phyloP scores from a whole-genome alignment of 30 jellyfish, hydroid and myxozoan species.

The Aurelia sp. region DNA sequence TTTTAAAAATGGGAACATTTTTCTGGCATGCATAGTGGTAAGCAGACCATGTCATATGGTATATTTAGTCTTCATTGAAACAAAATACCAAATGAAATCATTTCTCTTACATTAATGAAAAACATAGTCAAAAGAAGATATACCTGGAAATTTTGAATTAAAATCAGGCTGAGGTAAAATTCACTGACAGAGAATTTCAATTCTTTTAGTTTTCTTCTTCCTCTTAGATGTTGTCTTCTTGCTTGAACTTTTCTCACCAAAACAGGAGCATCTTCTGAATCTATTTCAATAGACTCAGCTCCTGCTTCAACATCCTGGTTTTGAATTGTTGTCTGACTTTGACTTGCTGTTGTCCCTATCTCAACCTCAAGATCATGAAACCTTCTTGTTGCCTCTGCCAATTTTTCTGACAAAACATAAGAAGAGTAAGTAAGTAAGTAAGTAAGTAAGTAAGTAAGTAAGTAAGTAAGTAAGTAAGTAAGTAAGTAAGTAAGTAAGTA shows the following conservation, averaged over 20 bases:
- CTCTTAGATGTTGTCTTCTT: constrained; percentile 34
- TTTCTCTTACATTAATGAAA: too few relatives aligned
- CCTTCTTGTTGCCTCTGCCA: constrained; percentile 94
- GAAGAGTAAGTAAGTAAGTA: too few relatives aligned
- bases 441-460: too few relatives aligned
- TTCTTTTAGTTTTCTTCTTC: constrained; percentile 75
- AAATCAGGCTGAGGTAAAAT: constrained; percentile 83
- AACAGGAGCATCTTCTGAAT: constrained; percentile 18
- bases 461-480: too few relatives aligned
- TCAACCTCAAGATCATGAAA: constrained; percentile 80
- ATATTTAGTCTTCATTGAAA: too few relatives aligned
- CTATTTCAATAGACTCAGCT: not conserved
- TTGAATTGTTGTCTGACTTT: constrained; percentile 9
- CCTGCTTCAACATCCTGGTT: constrained; percentile 30
- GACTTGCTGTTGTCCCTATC: constrained; percentile 46
- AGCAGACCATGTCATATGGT: too few relatives aligned
- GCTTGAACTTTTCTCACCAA: not conserved
- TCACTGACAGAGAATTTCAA: constrained; percentile 91
- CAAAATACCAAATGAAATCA: too few relatives aligned
- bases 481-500: too few relatives aligned
- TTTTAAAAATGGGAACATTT: too few relatives aligned
- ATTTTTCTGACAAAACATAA: constrained; percentile 70
- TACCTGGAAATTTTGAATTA: constrained; percentile 93
- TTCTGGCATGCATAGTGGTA: too few relatives aligned
- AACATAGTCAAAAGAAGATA: not conserved